Percentiles rank a stretch among this genome's conserved stretches.
These are phyloP conservation scores for Halocynthia roretzi DNA, from an alignment of 23 tunicate species.

Conservation along the genomic window DNA sequence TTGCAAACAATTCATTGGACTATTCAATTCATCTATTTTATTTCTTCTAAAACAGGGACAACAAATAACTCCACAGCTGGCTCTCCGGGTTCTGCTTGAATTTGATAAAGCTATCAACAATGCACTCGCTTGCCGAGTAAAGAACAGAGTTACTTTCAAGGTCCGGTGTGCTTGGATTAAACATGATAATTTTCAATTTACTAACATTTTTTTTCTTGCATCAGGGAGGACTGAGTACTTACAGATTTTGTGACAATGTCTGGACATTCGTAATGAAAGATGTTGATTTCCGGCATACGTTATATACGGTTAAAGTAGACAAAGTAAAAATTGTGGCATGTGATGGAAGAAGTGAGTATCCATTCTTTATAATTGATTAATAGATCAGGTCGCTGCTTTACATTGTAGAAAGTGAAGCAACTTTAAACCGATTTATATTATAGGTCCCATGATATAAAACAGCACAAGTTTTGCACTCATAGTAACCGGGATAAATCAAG, in stretches of 20 bases:
- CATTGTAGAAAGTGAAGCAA: no score
- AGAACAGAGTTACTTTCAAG: conserved; percentile 64
- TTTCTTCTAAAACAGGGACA: conserved; percentile 49
- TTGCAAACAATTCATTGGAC: no score
- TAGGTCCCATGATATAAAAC: no score
- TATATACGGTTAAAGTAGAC: conserved; percentile 43
- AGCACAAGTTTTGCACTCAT: no score
- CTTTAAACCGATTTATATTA: no score
- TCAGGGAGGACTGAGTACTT: conserved; percentile 69
- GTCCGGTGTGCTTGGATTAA: not conserved
- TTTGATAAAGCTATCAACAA: conserved; percentile 95
- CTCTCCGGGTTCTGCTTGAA: conserved; percentile 71
- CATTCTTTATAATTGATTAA: no score
- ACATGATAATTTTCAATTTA: not conserved
- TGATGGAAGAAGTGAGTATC: conserved; percentile 57
- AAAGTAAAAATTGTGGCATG: conserved; percentile 96
- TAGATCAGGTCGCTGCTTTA: no score
- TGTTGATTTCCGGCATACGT: conserved; percentile 59
- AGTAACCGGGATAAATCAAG: no score
- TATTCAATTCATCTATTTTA: not conserved
- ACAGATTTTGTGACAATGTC: conserved; percentile 97
- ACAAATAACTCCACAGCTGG: conserved; percentile 86
- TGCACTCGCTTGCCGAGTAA: conserved; percentile 65
- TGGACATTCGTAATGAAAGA: conserved; percentile 97
- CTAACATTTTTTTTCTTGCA: not conserved